These are phyloP conservation scores for Aplocera efformata DNA, from an alignment of 2,888 invertebrate species.

Conservation along the genomic window DNA sequence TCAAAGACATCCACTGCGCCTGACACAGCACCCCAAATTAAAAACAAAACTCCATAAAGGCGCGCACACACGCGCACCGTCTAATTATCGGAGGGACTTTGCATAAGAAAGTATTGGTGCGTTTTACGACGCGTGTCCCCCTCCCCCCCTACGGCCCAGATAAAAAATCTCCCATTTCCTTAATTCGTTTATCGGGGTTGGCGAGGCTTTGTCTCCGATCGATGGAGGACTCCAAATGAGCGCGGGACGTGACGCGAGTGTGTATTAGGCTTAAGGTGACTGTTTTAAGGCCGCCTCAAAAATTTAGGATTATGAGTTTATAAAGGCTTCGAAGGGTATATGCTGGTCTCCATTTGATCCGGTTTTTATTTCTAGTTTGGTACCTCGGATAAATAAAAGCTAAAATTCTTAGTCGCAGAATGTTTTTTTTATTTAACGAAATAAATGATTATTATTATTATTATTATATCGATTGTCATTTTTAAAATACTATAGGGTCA, in stretches of 20 bases:
- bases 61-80: slow-evolving; percentile 60
- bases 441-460: too few species aligned
- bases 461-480: too few species aligned
- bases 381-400: too few species aligned
- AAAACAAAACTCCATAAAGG: slow-evolving; percentile 64
- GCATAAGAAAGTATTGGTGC: slow-evolving; percentile 80
- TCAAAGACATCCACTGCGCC: slow-evolving; percentile 1
- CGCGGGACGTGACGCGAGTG: slow-evolving; percentile 74
- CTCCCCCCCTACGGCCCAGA: slow-evolving; percentile 62
- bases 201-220: slow-evolving; percentile 79
- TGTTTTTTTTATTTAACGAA: too few species aligned
- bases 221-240: slow-evolving; percentile 77
- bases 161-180: slow-evolving; percentile 81
- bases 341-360: too few species aligned
- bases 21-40: slow-evolving; percentile 48
- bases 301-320: slow-evolving; percentile 27
- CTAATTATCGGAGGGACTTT: slow-evolving; percentile 79
- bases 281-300: slow-evolving; percentile 37
- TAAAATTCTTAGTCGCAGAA: too few species aligned
- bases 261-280: slow-evolving; percentile 72
- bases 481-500: too few species aligned
- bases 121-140: slow-evolving; percentile 76
- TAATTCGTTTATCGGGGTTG: slow-evolving; percentile 80
- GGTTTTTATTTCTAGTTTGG: too few species aligned
- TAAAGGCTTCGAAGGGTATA: slow-evolving; percentile 2